Conservation (phyloP, 2,888 invertebrate species). For the Rhopalosiphum nymphaeae region DNA sequence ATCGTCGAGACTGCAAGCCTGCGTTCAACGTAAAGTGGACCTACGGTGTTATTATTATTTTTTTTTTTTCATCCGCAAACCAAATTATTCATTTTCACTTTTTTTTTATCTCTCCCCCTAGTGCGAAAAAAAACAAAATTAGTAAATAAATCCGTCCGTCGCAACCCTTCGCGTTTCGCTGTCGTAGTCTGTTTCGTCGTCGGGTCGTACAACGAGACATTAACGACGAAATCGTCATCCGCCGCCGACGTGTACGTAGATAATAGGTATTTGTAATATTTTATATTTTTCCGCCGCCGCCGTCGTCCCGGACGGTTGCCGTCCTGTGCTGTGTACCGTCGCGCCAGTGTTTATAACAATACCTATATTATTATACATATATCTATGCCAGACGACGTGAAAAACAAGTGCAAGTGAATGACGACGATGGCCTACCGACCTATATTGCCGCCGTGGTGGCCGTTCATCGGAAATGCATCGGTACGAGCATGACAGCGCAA, state of each 20-base stretch:
- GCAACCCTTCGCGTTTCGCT: constrained; percentile 26
- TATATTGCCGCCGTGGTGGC: constrained; percentile 5
- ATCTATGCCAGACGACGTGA: not conserved
- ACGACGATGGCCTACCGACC: constrained; percentile 50
- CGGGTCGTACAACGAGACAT: not conserved
- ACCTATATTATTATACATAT: not conserved
- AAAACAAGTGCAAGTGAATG: constrained; percentile 39
- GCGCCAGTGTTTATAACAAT: not conserved
- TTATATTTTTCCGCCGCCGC: not conserved
- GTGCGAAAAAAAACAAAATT: constrained; percentile 21
- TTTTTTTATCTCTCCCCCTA: constrained; percentile 45
- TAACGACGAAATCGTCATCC: not conserved
- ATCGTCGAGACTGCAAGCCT: constrained; percentile 52
- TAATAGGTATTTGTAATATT: not conserved
- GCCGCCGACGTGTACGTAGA: constrained; percentile 43
- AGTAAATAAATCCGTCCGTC: constrained; percentile 30
- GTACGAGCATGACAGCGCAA: constrained; percentile 39
- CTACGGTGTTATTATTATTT: constrained; percentile 55
- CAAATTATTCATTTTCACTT: constrained; percentile 63
- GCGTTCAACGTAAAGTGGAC: constrained; percentile 40
- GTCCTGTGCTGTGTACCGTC: constrained; percentile 15
- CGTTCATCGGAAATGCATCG: not conserved
- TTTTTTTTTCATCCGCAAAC: constrained; percentile 33
- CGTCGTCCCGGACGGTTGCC: constrained; percentile 9
- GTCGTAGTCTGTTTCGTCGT: not conserved